phyloP scores from a whole-genome alignment of 1,140 invertebrate species.

The Aradophagus sp. region DNA sequence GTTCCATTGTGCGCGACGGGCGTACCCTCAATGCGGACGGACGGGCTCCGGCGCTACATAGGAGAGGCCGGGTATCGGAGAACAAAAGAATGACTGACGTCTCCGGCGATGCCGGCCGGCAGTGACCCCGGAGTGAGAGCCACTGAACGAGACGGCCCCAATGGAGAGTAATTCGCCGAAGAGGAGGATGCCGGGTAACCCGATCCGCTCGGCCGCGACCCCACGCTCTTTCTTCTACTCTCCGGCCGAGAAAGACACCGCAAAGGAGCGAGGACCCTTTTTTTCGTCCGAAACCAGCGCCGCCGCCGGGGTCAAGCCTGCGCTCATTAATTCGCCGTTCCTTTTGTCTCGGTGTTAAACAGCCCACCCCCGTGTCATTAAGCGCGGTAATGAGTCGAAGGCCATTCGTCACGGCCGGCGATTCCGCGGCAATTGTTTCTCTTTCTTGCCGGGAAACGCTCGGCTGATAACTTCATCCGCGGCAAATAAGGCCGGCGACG shows the following conservation, averaged over 20 bases:
- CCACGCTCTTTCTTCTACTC: conserved; percentile 58
- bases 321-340: conserved; percentile 67
- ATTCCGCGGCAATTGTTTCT: too few species aligned
- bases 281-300: too few species aligned
- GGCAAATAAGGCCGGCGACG: conserved; percentile 23
- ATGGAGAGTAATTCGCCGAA: conserved; percentile 71
- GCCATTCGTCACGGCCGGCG: background rate
- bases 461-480: conserved; percentile 10
- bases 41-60: conserved; percentile 54
- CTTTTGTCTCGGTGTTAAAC: conserved; percentile 67
- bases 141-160: conserved; percentile 63
- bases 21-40: conserved; percentile 55
- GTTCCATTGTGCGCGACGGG: conserved; percentile 63
- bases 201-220: conserved; percentile 63
- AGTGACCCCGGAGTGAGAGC: conserved; percentile 64
- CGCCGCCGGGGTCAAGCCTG: too few species aligned
- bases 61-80: conserved; percentile 64
- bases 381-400: conserved; percentile 49
- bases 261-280: too few species aligned
- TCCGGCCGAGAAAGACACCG: too few species aligned
- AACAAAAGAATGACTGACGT: conserved; percentile 69
- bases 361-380: too few species aligned
- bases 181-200: conserved; percentile 70
- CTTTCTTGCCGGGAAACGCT: background rate
- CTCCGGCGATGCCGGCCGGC: conserved; percentile 66